Evolutionary conservation across 2,888 invertebrate species (phyloP), one percentile per base, ranked within the genome.

Genomic region (Creontiades dilutus): DNA sequence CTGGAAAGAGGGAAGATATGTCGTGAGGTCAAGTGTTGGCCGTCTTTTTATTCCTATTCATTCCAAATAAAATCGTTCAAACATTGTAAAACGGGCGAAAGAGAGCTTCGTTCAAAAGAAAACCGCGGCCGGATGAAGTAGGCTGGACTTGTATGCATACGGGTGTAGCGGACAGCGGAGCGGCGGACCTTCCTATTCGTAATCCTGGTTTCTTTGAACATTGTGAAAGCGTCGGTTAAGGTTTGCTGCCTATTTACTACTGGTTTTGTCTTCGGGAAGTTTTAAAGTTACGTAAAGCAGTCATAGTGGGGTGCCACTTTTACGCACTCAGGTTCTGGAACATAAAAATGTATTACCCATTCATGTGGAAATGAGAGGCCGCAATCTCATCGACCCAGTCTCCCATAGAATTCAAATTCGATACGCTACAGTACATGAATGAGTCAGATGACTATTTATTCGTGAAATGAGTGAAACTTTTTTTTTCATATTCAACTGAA

Each of bases 41-140:
- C 37, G 61, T 19, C 61, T 61, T 61, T 61, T 61, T 19, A 19
- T 9, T 11, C 19, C 61, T 61, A 19, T 19, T 16, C 61, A 61
- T 61, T 61, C 61, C 61, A 61, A 61, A 19, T 61, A 61, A 61
- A 61, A 61, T 61, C 61, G 61, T 61, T 61, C 61, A 61, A 61
- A 61, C 61, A 61, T 61, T 19, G 61, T 61, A 61, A 61, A 61
- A 61, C 61, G n/a, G 61, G 61, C 61, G n/a, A 61, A 61, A 61
- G 61, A 61, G 61, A 1, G n/a, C 1, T 61, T 19, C 9, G 61
- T 19, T 61, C 61, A 61, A n/a, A 61, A 61, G 61, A 61, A 61
- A 61, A 0, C 61, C 61, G 61, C 61, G 19, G 61, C 61, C 61
- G 61, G 61, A 19, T 11, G 61, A 61, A 61, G 61, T 61, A 61